Evolutionary conservation across 2,888 invertebrate species (phyloP).

Genomic region (Pachydiplax longipennis): DNA sequence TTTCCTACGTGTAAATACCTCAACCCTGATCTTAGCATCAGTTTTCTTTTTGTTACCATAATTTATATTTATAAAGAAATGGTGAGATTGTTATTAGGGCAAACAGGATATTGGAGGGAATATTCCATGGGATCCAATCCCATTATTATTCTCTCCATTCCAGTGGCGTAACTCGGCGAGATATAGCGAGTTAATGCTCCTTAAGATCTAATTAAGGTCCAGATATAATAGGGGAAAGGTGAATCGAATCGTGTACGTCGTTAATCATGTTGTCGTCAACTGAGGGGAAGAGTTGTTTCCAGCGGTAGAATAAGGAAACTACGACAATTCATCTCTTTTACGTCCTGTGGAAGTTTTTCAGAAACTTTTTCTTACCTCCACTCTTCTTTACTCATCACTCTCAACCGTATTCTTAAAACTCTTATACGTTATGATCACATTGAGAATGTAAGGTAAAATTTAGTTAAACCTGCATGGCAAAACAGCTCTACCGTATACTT

Average conservation of each 20-base stretch:
- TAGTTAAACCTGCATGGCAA: too few relatives aligned
- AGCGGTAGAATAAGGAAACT: too few relatives aligned
- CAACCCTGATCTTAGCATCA: not conserved
- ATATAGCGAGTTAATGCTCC: not conserved
- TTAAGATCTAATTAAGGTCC: not conserved
- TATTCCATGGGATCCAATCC: not conserved
- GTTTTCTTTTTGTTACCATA: not conserved
- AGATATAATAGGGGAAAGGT: not conserved
- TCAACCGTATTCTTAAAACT: too few relatives aligned
- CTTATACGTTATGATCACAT: too few relatives aligned
- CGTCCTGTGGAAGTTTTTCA: too few relatives aligned
- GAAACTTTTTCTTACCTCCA: too few relatives aligned
- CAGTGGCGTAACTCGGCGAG: not conserved
- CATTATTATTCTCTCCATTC: not conserved
- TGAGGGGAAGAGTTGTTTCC: too few relatives aligned
- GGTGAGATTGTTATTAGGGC: not conserved
- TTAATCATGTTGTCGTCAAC: not conserved
- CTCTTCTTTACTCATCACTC: too few relatives aligned
- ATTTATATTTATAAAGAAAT: not conserved
- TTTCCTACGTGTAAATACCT: too few relatives aligned
- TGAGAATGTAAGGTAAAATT: too few relatives aligned
- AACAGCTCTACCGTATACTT: too few relatives aligned
- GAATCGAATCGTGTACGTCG: not conserved
- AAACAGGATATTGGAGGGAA: not conserved
- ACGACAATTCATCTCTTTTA: too few relatives aligned